Base-by-base conservation (phyloP, 1,140 invertebrate species). In the Nylanderia fulva region DNA sequence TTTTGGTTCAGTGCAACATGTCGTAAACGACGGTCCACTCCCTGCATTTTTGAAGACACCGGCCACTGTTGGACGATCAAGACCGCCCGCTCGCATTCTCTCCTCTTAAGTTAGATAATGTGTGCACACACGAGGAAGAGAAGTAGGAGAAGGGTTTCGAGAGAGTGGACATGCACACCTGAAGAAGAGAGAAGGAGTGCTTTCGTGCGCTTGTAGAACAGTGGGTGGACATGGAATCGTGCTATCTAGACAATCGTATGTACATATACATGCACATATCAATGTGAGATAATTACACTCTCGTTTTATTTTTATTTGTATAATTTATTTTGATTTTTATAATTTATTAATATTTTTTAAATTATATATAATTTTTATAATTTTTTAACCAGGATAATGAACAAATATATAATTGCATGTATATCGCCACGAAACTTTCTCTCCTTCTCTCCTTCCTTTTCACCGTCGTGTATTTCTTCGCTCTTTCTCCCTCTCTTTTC, bases 11-110 rank as follows among this genome's bases (percentile, higher is more conserved):
- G 24, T 27, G 52, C 27, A 27, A 54, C 75, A 63, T 45, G 27
- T 58, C 58, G 84, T 80, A 66, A 84, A 83, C 90, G 88, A 91
- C 89, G 90, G 90, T 92, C 91, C 90, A 88, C 91, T 93, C 92
- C 90, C 89, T 69, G 85, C 86, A 93, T 94, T 94, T 94, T 94
- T 93, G 88, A 93, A 91, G 91, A 92, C 89, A 88, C 84, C 90
- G 89, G 71, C 71, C 86, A 91, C 82, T 83, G 80, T 71, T 79
- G 77, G 74, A 45, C 85, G 85, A 85, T 76, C 82, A 88, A 18
- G 89, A 90, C 90, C 93, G 93, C 91, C 92, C 90, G 90, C 85
- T 92, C 88, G 90, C 91, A 87, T 91, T 92, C 90, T 85, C 89
- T 83, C 87, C 74, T 45, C 74, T 60, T 74, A 84, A 29, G 77